A percentile compares a stretch with the other conserved stretches of the same genome.
Conservation (phyloP, 1,140 invertebrate species). For the Tyrophagus putrescentiae region DNA sequence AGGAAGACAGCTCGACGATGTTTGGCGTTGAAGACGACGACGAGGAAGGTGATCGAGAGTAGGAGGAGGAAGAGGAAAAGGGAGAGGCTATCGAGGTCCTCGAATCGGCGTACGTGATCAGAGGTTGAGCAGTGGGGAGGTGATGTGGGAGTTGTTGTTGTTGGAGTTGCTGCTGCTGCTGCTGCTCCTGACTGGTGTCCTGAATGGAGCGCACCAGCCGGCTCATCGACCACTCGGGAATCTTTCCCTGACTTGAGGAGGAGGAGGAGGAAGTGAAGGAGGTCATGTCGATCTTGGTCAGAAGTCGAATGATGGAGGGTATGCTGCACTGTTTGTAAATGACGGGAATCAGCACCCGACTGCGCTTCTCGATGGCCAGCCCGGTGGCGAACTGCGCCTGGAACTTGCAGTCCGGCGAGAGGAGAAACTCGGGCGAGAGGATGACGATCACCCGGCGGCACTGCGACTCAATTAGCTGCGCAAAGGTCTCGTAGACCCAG, state of each 20-base stretch:
- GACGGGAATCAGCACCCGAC: slow-evolving; percentile 32
- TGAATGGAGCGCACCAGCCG: slow-evolving; percentile 31
- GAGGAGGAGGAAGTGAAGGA: slow-evolving; percentile 28
- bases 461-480: slow-evolving; percentile 33
- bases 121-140: no score
- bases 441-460: slow-evolving; percentile 34
- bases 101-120: no score
- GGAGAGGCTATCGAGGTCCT: no score
- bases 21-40: no score
- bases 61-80: no score
- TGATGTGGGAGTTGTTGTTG: no score
- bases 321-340: slow-evolving; percentile 30
- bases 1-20: no score
- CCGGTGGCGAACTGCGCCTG: slow-evolving; percentile 33
- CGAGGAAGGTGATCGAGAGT: no score
- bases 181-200: no score
- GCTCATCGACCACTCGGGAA: slow-evolving; percentile 34
- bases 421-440: slow-evolving; percentile 32
- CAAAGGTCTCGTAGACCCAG: slow-evolving; percentile 30
- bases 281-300: slow-evolving; percentile 35
- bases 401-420: slow-evolving; percentile 34
- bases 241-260: no score
- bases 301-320: slow-evolving; percentile 31
- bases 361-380: slow-evolving; percentile 22
- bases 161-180: no score